Percentiles rank a stretch among this genome's conserved stretches.
phyloP scores from a whole-genome alignment of 2,797 vertebrate genomes.

The Halcyon leucocephala region DNA sequence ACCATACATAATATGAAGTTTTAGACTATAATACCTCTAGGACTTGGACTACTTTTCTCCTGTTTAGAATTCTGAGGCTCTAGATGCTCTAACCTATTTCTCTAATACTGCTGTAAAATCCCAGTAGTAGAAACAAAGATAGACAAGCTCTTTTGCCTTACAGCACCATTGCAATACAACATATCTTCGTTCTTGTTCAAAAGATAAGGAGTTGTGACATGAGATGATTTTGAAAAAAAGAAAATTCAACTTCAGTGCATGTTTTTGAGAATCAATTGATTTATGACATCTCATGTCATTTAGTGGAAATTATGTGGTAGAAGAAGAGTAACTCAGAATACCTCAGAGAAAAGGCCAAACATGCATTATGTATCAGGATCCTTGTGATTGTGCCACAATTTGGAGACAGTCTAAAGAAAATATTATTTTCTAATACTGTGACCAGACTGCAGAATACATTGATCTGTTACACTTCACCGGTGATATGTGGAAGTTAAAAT shows the following conservation, averaged over 20 bases:
- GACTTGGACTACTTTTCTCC: background rate
- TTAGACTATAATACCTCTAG: background rate
- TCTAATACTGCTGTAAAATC: background rate
- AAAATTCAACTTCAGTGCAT: background rate
- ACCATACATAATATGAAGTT: background rate
- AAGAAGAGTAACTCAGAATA: background rate
- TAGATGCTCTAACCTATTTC: background rate
- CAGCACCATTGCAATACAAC: background rate
- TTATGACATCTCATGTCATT: background rate
- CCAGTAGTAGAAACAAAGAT: background rate
- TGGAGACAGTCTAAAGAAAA: background rate
- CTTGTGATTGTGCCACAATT: background rate
- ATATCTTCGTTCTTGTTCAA: background rate
- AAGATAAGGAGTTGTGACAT: background rate
- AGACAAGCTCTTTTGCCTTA: background rate
- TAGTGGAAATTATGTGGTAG: background rate
- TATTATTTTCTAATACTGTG: background rate
- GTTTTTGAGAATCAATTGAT: background rate
- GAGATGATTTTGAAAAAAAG: background rate
- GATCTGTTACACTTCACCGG: background rate
- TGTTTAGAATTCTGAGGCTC: background rate
- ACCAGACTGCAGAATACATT: background rate
- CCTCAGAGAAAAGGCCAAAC: background rate
- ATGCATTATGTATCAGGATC: background rate
- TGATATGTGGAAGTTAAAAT: background rate